Evolutionary conservation across 35 echinoderm and acorn worm genomes (phyloP).

Genomic region (Stichopus chloronotus): DNA sequence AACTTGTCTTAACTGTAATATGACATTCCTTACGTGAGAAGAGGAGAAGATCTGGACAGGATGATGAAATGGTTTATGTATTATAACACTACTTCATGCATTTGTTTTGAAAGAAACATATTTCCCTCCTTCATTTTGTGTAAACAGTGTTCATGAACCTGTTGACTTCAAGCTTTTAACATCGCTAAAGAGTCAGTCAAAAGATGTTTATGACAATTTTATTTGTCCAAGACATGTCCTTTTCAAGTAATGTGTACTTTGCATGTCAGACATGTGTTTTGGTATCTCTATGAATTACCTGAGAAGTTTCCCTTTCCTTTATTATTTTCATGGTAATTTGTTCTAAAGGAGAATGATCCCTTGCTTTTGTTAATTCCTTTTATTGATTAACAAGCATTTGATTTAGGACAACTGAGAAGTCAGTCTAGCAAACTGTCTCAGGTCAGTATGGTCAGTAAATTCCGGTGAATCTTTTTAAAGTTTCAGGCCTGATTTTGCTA

Average conservation of each 20-base stretch:
- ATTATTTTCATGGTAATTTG: neutral
- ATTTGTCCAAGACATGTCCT: conserved; percentile 59
- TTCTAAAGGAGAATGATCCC: neutral
- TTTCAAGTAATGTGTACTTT: conserved; percentile 31
- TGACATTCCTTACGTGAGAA: too few species aligned
- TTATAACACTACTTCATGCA: conserved; percentile 50
- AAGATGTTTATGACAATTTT: neutral
- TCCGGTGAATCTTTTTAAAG: too few species aligned
- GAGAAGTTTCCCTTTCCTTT: neutral
- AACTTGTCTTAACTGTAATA: too few species aligned
- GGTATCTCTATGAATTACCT: neutral
- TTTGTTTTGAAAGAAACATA: conserved; percentile 37
- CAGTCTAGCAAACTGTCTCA: too few species aligned
- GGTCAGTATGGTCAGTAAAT: too few species aligned
- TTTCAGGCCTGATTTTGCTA: neutral
- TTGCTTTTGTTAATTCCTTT: neutral
- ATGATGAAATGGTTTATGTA: too few species aligned
- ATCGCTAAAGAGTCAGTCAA: conserved; percentile 33
- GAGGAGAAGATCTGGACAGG: too few species aligned
- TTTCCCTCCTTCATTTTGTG: neutral
- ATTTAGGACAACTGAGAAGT: too few species aligned
- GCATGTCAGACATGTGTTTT: neutral
- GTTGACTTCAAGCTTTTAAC: conserved; percentile 49
- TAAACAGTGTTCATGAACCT: conserved; percentile 28
- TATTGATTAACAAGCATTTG: too few species aligned